Percentiles rank a stretch among this genome's conserved stretches.
phyloP scores from a whole-genome alignment of 2,797 vertebrate genomes.

The Paratrypauchen microcephalus region DNA sequence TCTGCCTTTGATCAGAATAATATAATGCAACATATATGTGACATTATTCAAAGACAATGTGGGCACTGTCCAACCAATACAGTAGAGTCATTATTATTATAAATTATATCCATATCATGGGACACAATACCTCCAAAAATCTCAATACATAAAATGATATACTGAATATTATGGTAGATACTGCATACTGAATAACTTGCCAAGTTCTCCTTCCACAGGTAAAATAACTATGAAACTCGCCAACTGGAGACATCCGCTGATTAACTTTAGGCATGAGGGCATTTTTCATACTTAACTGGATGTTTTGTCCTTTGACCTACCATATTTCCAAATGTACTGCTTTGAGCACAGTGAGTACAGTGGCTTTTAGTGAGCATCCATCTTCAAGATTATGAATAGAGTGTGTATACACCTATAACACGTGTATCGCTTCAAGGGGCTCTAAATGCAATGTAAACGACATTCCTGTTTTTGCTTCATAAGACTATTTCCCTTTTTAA shows the following conservation, averaged over 20 bases:
- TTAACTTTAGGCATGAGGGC: not conserved
- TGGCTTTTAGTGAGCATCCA: not conserved
- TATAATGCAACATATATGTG: not conserved
- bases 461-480: conserved; percentile 7
- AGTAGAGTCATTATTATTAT: not conserved
- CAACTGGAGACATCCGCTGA: not conserved
- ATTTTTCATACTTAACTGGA: not conserved
- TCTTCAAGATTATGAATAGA: not conserved
- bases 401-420: not conserved
- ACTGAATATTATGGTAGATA: not conserved
- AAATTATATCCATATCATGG: not conserved
- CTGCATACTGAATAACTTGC: not conserved
- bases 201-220: not conserved
- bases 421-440: not conserved
- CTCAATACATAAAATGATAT: not conserved
- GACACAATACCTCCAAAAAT: not conserved
- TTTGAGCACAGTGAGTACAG: not conserved
- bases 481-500: conserved; percentile 9
- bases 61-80: not conserved
- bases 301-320: not conserved
- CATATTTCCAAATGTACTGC: not conserved
- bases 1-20: not conserved
- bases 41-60: not conserved
- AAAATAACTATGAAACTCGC: not conserved
- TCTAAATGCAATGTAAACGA: not conserved